Evolutionary conservation across 2,888 invertebrate species (phyloP), one percentile per base, ranked within the genome.

Genomic region (Dugesia japonica): DNA sequence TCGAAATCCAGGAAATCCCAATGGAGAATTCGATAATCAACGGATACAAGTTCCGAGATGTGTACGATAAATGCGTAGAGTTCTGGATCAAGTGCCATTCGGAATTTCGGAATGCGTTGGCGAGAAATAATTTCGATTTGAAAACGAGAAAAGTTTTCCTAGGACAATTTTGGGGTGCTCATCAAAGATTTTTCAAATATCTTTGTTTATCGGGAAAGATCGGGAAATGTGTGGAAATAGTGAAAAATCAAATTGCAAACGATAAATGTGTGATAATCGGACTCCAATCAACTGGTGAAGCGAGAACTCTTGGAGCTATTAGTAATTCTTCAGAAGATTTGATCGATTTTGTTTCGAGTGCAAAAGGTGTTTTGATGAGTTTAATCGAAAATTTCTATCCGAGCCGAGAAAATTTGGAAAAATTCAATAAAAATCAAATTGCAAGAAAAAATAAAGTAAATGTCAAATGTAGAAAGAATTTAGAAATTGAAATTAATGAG

Each of bases 91-190:
- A 71, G 9, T 23, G 72, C 56, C n/a, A 17, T 75, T 9, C 7
- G 7, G 38, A 26, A n/a, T 27, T 28, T 15, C 4, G 4, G 9
- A 15, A 13, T 20, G 56, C 75, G 23, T 71, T 75, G 1, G 9
- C 13, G 23, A 20, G 72, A 23, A 71, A 26, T 15, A 7, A 28
- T 1, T 27, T n/a, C 7, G 1, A 9, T n/a, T 7, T 13, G 26
- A 7, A 4, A 7, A 27, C 9, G 4, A 4, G 13, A 31, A 97
- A 95, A 86, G 92, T 92, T 7, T 94, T 98, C 91, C 98, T 97
- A 98, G 94, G 94, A 0, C 98, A 98, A 86, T 99, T 98, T 87
- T 99, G 98, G 98, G 94, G 94, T 0, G 90, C 94, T 56, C 98
- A 99, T 88, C 98, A 99, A 86, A 87, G 94, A 78, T 95, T 94